phyloP scores from a whole-genome alignment of 1,140 invertebrate species.

The Drosophila kepulauana region DNA sequence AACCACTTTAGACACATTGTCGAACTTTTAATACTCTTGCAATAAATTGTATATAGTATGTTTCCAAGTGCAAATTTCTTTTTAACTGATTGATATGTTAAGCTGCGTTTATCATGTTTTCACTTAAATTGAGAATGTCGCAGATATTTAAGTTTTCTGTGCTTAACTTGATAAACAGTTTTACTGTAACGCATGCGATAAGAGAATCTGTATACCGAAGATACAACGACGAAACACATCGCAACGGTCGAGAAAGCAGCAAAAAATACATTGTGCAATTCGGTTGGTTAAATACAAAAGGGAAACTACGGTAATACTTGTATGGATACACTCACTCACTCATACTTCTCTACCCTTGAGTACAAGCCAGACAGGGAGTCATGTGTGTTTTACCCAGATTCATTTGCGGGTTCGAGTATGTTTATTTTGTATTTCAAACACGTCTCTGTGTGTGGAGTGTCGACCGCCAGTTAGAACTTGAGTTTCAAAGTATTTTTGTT shows the following conservation, averaged over 20 bases:
- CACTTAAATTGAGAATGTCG: no score
- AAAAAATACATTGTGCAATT: constrained; percentile 57
- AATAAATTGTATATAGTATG: background rate
- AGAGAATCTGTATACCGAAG: background rate
- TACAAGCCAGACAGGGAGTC: background rate
- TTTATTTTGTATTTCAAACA: constrained; percentile 28
- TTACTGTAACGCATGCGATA: background rate
- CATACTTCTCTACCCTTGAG: no score
- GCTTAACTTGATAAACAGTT: background rate
- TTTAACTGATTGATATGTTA: background rate
- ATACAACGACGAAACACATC: constrained; percentile 13
- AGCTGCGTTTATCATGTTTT: no score
- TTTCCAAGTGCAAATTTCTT: background rate
- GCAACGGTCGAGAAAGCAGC: constrained; percentile 65
- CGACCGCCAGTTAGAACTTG: constrained; percentile 48
- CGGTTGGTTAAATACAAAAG: constrained; percentile 50
- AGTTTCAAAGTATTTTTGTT: constrained; percentile 5
- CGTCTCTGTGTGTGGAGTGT: constrained; percentile 19
- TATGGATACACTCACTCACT: constrained; percentile 16
- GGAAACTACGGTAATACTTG: constrained; percentile 42
- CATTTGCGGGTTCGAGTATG: constrained; percentile 12
- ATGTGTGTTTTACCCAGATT: constrained; percentile 50
- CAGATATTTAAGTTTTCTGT: background rate
- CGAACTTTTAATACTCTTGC: constrained; percentile 10
- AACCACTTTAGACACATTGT: background rate